These are phyloP conservation scores for Paramacrobiotus metropolitanus DNA, from an alignment of 1,140 invertebrate species.

Conservation along the genomic window DNA sequence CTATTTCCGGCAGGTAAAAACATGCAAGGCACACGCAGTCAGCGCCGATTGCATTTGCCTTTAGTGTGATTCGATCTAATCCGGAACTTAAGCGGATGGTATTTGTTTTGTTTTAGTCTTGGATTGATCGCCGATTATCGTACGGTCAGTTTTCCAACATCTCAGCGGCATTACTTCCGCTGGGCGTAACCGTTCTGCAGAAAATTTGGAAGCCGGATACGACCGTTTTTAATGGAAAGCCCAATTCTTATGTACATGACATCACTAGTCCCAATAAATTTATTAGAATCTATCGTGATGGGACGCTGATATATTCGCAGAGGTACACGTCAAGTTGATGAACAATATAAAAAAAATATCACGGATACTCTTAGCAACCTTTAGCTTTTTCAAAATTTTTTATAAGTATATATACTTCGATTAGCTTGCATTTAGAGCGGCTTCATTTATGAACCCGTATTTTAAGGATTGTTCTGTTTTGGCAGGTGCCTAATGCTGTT, in stretches of 20 bases:
- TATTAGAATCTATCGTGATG: slow-evolving; percentile 50
- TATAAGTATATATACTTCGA: no score
- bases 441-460: no score
- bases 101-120: slow-evolving; percentile 34
- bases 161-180: not conserved
- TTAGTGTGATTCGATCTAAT: no score
- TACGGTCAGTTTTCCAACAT: slow-evolving; percentile 30
- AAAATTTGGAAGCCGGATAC: slow-evolving; percentile 87
- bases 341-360: not conserved
- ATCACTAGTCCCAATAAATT: slow-evolving; percentile 86
- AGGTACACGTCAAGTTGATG: slow-evolving; percentile 33
- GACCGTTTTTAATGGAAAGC: slow-evolving; percentile 75
- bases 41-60: slow-evolving; percentile 15
- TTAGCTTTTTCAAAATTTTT: no score
- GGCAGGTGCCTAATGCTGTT: no score
- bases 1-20: slow-evolving; percentile 57
- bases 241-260: slow-evolving; percentile 75
- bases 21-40: slow-evolving; percentile 29
- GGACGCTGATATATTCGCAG: slow-evolving; percentile 78
- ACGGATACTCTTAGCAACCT: not conserved
- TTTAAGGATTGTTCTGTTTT: no score
- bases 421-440: no score
- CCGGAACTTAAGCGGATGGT: slow-evolving; percentile 10
- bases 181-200: slow-evolving; percentile 71
- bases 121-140: slow-evolving; percentile 54